Evolutionary conservation across 2,113 vertebrate species (phyloP).

Genomic region (Lagopus leucura): DNA sequence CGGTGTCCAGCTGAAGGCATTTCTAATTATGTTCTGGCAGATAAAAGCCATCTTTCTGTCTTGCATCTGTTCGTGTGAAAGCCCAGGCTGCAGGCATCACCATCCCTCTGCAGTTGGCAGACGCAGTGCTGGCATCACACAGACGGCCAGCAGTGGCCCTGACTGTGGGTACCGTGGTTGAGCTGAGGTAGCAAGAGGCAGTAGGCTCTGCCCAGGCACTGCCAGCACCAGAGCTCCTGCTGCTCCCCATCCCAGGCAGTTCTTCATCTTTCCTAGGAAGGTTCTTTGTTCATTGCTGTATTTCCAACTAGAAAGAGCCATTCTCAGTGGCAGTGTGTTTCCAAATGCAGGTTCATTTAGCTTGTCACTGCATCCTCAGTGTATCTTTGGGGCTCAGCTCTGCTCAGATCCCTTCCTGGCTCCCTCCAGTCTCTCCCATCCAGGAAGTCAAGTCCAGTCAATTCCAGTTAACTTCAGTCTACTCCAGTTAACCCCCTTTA

Average conservation of each 20-base stretch:
- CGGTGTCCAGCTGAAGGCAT: not conserved
- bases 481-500: not conserved
- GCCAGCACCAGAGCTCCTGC: not conserved
- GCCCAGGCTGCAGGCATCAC: not conserved
- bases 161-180: not conserved
- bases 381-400: not conserved
- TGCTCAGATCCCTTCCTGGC: not conserved
- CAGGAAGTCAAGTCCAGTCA: not conserved
- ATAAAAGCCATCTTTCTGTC: constrained; percentile 10
- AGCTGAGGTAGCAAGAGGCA: too few species aligned
- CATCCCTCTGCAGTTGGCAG: not conserved
- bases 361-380: not conserved
- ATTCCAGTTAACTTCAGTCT: not conserved
- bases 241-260: not conserved
- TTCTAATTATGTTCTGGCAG: constrained; percentile 43
- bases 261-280: not conserved
- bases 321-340: not conserved
- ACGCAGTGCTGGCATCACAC: not conserved
- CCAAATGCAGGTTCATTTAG: not conserved
- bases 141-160: not conserved
- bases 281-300: not conserved
- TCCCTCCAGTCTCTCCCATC: not conserved
- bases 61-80: constrained; percentile 16
- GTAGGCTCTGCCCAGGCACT: too few species aligned
- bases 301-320: not conserved